Percentiles rank a stretch among this genome's conserved stretches.
phyloP scores from a whole-genome alignment of 1,140 invertebrate species.

The Drosophila sechellia region DNA sequence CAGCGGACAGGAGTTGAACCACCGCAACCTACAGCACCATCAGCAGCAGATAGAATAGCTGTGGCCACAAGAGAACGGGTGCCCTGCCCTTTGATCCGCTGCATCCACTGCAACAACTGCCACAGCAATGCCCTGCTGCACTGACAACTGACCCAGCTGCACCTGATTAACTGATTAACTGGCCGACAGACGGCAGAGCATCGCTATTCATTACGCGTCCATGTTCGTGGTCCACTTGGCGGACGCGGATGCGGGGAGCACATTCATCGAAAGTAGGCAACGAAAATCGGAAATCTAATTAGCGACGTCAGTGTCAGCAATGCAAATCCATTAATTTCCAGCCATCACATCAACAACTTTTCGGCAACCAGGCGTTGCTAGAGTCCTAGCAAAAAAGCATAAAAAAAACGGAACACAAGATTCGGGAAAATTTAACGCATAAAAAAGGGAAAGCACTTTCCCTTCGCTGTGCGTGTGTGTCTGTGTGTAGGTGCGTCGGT shows the following conservation, averaged over 20 bases:
- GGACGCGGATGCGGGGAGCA: slow-evolving; percentile 26
- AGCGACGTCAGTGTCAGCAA: slow-evolving; percentile 50
- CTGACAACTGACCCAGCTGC: slow-evolving; percentile 25
- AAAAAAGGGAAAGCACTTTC: slow-evolving; percentile 51
- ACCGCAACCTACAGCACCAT: slow-evolving; percentile 30
- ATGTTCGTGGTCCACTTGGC: slow-evolving; percentile 9
- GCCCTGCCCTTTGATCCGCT: slow-evolving; percentile 9
- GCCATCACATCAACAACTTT: slow-evolving; percentile 34
- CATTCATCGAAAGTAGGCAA: slow-evolving; percentile 13
- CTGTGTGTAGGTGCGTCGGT: slow-evolving; percentile 8
- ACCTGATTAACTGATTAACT: slow-evolving; percentile 33
- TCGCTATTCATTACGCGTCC: slow-evolving; percentile 27
- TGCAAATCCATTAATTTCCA: slow-evolving; percentile 46
- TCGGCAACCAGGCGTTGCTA: slow-evolving; percentile 46
- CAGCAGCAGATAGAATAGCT: slow-evolving; percentile 36
- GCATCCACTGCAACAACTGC: slow-evolving; percentile 23
- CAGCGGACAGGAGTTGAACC: slow-evolving; percentile 43
- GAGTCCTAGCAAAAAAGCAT: neutral
- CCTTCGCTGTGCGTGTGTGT: slow-evolving; percentile 8
- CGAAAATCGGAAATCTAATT: slow-evolving; percentile 50
- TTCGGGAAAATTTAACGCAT: slow-evolving; percentile 23
- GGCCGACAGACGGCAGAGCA: slow-evolving; percentile 28
- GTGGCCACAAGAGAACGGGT: slow-evolving; percentile 30
- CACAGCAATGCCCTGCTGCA: slow-evolving; percentile 22
- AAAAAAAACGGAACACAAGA: neutral